These are phyloP conservation scores for Theonella swinhoei DNA, from an alignment of 37 sponge, comb jelly and placozoan genomes.

Conservation along the genomic window DNA sequence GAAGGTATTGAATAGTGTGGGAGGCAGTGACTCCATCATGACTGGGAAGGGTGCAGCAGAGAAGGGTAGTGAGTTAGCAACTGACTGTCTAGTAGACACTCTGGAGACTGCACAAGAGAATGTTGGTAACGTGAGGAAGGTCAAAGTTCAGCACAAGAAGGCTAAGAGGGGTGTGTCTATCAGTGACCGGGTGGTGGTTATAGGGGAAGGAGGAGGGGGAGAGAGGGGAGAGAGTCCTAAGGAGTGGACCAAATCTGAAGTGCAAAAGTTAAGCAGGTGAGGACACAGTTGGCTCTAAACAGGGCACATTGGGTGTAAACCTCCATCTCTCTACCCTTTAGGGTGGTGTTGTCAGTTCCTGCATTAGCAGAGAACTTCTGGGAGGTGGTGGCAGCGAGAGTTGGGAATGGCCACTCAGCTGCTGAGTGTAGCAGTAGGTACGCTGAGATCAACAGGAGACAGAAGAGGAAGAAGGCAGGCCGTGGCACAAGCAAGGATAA, in stretches of 20 bases:
- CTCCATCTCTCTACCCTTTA: neutral
- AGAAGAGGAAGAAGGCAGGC: neutral
- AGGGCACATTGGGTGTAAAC: neutral
- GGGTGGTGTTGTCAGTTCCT: slow-evolving; percentile 44
- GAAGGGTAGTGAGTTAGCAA: no score
- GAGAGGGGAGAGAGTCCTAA: no score
- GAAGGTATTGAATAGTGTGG: no score
- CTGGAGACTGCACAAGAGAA: no score
- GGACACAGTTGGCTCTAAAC: neutral
- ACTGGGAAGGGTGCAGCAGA: no score
- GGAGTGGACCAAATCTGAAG: neutral
- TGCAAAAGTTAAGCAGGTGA: neutral
- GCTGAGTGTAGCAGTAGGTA: slow-evolving; percentile 32
- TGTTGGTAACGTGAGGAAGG: neutral
- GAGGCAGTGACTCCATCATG: no score
- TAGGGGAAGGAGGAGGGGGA: neutral
- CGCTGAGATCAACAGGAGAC: neutral
- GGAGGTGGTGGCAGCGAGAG: slow-evolving; percentile 28
- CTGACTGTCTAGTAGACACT: no score
- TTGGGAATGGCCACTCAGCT: slow-evolving; percentile 36
- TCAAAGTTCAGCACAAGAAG: neutral
- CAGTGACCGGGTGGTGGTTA: neutral
- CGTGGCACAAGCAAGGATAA: neutral
- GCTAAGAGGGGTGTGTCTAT: neutral
- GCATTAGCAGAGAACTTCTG: slow-evolving; percentile 50